Percentiles rank a stretch among this genome's conserved stretches.
Evolutionary conservation across 2,113 vertebrate genomes (phyloP).

Genomic region (Pampusana beccarii): DNA sequence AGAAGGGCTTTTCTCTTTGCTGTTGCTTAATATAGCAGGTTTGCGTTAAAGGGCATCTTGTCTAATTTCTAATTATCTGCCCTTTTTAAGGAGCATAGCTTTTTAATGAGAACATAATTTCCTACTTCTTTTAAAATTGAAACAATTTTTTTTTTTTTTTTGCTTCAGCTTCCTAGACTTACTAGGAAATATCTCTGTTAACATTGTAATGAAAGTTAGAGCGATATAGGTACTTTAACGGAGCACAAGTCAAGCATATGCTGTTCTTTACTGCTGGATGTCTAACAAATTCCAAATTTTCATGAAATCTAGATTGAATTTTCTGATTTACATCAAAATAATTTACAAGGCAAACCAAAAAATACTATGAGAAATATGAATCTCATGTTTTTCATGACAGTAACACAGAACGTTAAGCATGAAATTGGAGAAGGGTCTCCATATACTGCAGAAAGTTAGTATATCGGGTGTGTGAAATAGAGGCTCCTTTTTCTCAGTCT

Average conservation of each 20-base stretch:
- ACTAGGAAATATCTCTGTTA: neutral
- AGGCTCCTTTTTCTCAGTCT: neutral
- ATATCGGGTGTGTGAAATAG: neutral
- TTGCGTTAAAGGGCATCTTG: constrained; percentile 8
- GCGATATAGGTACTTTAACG: fast-evolving
- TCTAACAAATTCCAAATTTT: neutral
- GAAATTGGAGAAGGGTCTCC: neutral
- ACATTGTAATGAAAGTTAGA: neutral
- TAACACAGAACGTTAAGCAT: neutral
- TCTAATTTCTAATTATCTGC: neutral
- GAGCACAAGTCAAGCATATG: neutral
- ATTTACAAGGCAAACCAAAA: neutral
- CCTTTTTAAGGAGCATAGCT: neutral
- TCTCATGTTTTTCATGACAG: neutral
- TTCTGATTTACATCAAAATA: neutral
- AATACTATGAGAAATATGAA: neutral
- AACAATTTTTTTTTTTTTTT: neutral
- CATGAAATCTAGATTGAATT: neutral
- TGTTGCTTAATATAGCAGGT: neutral
- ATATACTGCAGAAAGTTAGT: constrained; percentile 16
- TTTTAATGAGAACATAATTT: constrained; percentile 11
- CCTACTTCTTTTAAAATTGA: neutral
- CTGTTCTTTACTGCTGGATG: neutral
- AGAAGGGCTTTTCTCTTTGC: neutral
- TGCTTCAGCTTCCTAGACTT: neutral